Base-by-base conservation (phyloP, 2,888 invertebrate genomes). In the Phorcus lineatus region DNA sequence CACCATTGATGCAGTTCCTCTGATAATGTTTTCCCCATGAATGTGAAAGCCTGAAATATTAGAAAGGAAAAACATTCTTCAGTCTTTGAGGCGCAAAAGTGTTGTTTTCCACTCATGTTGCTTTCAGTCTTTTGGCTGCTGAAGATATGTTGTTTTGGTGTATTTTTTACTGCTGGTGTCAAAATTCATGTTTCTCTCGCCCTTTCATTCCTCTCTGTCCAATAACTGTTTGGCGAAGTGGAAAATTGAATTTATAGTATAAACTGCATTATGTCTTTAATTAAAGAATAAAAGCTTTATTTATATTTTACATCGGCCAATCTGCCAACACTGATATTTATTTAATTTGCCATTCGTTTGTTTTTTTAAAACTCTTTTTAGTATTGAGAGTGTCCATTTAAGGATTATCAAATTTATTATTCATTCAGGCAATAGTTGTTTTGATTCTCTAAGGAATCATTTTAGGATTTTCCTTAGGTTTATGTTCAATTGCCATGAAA, bases 231-330 rank as follows among this genome's bases (percentile, higher is more conserved):
- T 36, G 36, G 16, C 36, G n/a, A 70, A 70, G 40, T 36, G 70
- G 28, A 36, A 70, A 70, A 70, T 70, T 70, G 70, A 70, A 70
- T 70, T 70, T 70, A 36, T 19, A 70, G 36, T 31, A 40, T 70
- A 70, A 70, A 70, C 36, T 36, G 3, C 36, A 70, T 70, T 40
- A 70, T 19, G 70, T 70, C 36, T 70, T 19, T 70, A 70, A 40
- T 70, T 70, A 40, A 16, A 70, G 70, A 70, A 17, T 17, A 24
- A 70, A 40, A n/a, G 13, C 70, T 70, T 9, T 19, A 19, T 31
- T 36, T 40, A 19, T 24, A n/a, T 70, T 70, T 40, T 70, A 24
- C 40, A 19, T 36, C 7, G 7, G 57, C n/a, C 6, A 19, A 57
- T 57, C 4, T 47, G 47, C 47, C 13, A 13, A 47, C 47, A 47